A percentile compares a stretch with the other conserved stretches of the same genome.
Evolutionary conservation across 2,113 vertebrate species (phyloP).

Genomic region (Eonycteris spelaea): DNA sequence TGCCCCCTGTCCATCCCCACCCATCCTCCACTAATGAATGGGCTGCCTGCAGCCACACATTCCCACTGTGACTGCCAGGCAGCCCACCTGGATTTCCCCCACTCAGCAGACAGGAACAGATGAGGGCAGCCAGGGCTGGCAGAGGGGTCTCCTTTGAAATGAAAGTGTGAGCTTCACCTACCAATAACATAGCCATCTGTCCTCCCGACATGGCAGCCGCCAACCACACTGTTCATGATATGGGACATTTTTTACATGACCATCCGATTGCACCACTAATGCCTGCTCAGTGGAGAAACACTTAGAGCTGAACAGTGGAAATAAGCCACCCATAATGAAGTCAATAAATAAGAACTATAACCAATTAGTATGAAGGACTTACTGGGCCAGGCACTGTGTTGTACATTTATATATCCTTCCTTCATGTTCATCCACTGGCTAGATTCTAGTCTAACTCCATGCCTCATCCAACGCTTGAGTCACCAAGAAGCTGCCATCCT

Average conservation of each 20-base stretch:
- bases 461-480: neutral
- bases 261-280: neutral
- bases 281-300: neutral
- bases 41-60: neutral
- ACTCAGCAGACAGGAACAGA: neutral
- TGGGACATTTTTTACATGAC: neutral
- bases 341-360: rapidly evolving
- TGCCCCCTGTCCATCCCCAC: slow-evolving; percentile 69
- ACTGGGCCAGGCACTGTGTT: neutral
- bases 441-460: too few relatives aligned
- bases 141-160: neutral
- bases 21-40: slow-evolving; percentile 5
- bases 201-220: neutral
- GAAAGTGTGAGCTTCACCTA: neutral
- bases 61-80: neutral
- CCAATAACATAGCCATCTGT: neutral
- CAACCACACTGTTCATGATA: neutral
- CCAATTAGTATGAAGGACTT: rapidly evolving
- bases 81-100: neutral
- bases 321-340: rapidly evolving
- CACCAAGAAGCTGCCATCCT: neutral
- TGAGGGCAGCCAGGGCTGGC: neutral
- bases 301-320: neutral
- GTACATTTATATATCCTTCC: rapidly evolving
- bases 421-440: rapidly evolving